Conservation (phyloP, 2,888 invertebrate genomes). For the Escarpia spicata region DNA sequence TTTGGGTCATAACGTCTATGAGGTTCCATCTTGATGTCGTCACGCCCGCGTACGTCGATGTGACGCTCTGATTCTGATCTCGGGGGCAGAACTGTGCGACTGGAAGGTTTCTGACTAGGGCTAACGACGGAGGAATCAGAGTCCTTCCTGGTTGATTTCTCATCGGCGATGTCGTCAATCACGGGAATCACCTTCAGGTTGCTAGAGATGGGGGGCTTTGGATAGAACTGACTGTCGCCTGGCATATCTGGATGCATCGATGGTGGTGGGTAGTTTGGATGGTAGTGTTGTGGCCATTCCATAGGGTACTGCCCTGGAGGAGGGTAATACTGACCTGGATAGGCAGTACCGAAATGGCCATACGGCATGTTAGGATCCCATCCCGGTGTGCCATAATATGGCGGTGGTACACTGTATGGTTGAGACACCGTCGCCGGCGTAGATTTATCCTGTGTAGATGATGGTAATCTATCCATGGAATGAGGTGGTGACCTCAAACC, state of each 20-base stretch:
- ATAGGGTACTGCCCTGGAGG: not conserved
- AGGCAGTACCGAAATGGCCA: not conserved
- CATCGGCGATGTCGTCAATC: not conserved
- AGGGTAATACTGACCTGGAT: not conserved
- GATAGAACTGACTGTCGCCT: not conserved
- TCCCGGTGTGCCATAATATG: not conserved
- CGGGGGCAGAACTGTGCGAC: not conserved
- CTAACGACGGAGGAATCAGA: not conserved
- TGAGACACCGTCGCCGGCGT: not conserved
- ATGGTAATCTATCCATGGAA: not conserved
- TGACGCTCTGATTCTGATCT: not conserved
- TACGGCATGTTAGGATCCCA: not conserved
- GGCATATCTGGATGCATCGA: not conserved
- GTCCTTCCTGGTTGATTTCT: not conserved
- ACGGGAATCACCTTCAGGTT: constrained; percentile 3
- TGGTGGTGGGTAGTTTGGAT: not conserved
- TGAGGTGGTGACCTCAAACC: not conserved
- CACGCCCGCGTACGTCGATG: not conserved
- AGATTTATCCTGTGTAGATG: not conserved
- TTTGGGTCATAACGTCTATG: not conserved
- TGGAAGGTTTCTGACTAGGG: not conserved
- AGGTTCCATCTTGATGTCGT: not conserved
- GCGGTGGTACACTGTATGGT: not conserved
- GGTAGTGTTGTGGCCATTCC: not conserved
- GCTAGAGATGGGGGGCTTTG: not conserved